phyloP scores from a whole-genome alignment of 92 coral and sea anemone genomes.

The Epizoanthus illoricatus region DNA sequence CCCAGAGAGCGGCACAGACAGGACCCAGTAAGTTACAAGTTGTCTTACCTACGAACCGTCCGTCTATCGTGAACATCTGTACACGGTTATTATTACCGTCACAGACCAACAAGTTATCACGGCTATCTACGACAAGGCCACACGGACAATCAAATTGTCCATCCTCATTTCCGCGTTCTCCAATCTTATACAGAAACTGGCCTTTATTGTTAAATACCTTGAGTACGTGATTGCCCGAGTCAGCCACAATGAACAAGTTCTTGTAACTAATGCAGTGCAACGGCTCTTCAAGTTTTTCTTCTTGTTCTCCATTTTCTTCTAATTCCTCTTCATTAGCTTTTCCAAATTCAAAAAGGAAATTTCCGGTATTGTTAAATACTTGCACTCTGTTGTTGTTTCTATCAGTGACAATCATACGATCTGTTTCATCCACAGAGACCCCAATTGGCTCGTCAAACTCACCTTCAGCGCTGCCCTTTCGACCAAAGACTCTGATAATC shows the following conservation, averaged over 20 bases:
- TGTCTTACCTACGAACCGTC: neutral
- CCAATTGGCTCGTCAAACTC: constrained; percentile 41
- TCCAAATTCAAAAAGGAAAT: constrained; percentile 27
- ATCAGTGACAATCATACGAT: constrained; percentile 39
- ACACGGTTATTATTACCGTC: neutral
- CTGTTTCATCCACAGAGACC: constrained; percentile 40
- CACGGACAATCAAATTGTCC: neutral
- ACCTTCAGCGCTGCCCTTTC: constrained; percentile 38
- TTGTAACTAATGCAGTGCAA: neutral
- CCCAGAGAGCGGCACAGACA: neutral
- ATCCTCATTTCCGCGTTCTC: neutral
- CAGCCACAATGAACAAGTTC: constrained; percentile 17
- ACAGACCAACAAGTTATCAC: constrained; percentile 8
- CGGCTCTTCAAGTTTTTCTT: neutral
- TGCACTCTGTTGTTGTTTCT: constrained; percentile 30
- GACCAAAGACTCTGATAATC: constrained; percentile 21
- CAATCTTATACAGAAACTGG: constrained; percentile 18
- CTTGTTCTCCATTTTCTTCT: too few relatives aligned
- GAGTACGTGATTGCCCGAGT: constrained; percentile 16
- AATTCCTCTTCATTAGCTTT: neutral
- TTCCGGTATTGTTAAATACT: constrained; percentile 37
- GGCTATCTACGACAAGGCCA: constrained; percentile 4
- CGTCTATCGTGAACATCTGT: neutral
- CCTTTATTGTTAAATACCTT: constrained; percentile 11
- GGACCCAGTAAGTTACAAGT: neutral